A percentile compares a stretch with the other conserved stretches of the same genome.
Evolutionary conservation across 2,113 vertebrate species (phyloP).

Genomic region (Lepus americanus): DNA sequence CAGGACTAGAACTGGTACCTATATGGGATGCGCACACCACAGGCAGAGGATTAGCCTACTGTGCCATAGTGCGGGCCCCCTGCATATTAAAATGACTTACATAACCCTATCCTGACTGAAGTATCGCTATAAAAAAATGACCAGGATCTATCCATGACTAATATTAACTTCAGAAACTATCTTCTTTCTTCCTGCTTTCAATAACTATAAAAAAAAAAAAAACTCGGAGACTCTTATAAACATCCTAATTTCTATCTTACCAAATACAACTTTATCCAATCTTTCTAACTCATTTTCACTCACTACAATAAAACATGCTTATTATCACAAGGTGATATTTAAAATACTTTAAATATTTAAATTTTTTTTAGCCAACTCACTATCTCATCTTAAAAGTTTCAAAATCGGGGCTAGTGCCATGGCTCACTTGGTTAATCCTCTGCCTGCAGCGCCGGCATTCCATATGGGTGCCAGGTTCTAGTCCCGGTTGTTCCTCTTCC

Average conservation of each 20-base stretch:
- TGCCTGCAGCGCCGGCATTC: too few species aligned
- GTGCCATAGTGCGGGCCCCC: too few species aligned
- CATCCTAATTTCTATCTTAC: not conserved
- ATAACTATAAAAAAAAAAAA: not conserved
- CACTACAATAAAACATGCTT: not conserved
- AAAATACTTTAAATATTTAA: not conserved
- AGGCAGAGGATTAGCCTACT: too few species aligned
- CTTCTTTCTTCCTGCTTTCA: not conserved
- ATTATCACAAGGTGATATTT: not conserved
- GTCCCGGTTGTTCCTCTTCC: too few species aligned
- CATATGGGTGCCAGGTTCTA: too few species aligned
- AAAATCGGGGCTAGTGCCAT: not conserved
- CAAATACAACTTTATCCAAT: not conserved
- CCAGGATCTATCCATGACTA: slow-evolving; percentile 1
- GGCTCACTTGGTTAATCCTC: too few species aligned
- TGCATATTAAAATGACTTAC: slow-evolving; percentile 25
- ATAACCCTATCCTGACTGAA: not conserved
- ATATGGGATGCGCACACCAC: too few species aligned
- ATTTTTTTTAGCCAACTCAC: not conserved
- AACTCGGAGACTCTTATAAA: not conserved
- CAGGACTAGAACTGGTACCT: too few species aligned
- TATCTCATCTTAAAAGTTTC: not conserved
- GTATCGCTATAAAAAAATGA: not conserved
- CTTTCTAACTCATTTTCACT: slow-evolving; percentile 11
- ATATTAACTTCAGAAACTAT: not conserved